Percentiles rank a stretch among this genome's conserved stretches.
Evolutionary conservation across 1,140 invertebrate genomes (phyloP).

Genomic region (Camponotus floridanus): DNA sequence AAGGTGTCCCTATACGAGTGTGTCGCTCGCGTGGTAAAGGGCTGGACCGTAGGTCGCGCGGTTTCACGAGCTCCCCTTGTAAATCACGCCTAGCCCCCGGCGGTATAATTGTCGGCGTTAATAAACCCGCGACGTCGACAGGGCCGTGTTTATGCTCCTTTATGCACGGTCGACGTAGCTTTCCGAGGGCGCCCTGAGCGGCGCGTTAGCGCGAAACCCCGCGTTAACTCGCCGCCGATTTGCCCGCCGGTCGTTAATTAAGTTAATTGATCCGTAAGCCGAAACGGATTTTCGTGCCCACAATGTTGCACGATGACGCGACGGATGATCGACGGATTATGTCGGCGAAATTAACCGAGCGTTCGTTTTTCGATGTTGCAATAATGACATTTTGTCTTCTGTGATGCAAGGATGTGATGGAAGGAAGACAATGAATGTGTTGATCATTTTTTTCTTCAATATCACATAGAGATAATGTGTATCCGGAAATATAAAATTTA

Average conservation of each 20-base stretch:
- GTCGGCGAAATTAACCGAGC: constrained; percentile 35
- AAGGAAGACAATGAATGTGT: not conserved
- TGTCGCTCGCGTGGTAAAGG: constrained; percentile 21
- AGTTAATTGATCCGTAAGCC: constrained; percentile 78
- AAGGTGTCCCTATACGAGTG: not conserved
- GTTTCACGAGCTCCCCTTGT: constrained; percentile 76
- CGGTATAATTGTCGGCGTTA: constrained; percentile 80
- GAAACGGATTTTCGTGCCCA: constrained; percentile 66
- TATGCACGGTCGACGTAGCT: constrained; percentile 54
- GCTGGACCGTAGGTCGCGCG: constrained; percentile 48
- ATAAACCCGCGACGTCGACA: constrained; percentile 78
- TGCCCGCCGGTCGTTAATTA: constrained; percentile 76
- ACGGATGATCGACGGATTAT: not conserved
- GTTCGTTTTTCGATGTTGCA: not conserved
- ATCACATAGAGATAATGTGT: not conserved
- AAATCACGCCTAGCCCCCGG: constrained; percentile 78
- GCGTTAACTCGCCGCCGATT: constrained; percentile 62
- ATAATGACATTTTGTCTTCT: not conserved
- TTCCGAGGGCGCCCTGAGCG: constrained; percentile 60
- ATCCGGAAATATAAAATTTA: not conserved
- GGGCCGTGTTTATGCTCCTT: constrained; percentile 70
- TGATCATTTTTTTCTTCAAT: not conserved
- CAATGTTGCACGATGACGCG: constrained; percentile 51
- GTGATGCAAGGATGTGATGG: not conserved
- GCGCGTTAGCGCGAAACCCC: constrained; percentile 66